Evolutionary conservation across 2,113 vertebrate species (phyloP).

Genomic region (Myrmophylax atrothorax): DNA sequence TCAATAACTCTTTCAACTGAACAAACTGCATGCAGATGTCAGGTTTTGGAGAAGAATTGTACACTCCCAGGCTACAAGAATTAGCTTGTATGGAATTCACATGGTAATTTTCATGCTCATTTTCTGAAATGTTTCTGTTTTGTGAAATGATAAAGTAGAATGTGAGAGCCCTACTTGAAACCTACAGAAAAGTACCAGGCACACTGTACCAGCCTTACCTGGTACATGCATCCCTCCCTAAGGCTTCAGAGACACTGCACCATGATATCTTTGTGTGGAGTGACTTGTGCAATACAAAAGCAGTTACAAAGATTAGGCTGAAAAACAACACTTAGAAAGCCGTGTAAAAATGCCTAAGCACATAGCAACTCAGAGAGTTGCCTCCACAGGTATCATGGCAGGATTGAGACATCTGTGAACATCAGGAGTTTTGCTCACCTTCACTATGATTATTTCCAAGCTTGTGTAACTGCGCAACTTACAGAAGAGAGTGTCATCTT

Average conservation of each 20-base stretch:
- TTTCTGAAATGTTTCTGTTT: background rate
- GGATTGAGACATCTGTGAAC: background rate
- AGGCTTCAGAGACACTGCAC: background rate
- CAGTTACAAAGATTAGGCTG: background rate
- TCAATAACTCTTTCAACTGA: background rate
- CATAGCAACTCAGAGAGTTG: background rate
- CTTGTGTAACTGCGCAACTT: background rate
- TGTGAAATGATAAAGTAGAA: background rate
- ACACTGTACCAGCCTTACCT: fast-evolving
- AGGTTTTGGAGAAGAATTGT: background rate
- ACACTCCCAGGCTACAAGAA: background rate
- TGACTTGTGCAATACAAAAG: background rate
- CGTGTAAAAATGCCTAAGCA: background rate
- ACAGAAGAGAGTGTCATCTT: background rate
- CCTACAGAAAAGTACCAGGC: background rate
- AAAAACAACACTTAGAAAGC: background rate
- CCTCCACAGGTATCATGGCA: background rate
- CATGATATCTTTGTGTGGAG: fast-evolving
- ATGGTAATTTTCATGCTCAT: background rate
- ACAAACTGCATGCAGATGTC: background rate
- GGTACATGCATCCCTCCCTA: background rate
- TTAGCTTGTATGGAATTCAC: background rate
- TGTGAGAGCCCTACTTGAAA: background rate
- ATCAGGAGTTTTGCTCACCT: background rate
- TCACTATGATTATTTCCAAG: background rate